phyloP scores from a whole-genome alignment of 2,113 vertebrate species.

The Rhagologus leucostigma region DNA sequence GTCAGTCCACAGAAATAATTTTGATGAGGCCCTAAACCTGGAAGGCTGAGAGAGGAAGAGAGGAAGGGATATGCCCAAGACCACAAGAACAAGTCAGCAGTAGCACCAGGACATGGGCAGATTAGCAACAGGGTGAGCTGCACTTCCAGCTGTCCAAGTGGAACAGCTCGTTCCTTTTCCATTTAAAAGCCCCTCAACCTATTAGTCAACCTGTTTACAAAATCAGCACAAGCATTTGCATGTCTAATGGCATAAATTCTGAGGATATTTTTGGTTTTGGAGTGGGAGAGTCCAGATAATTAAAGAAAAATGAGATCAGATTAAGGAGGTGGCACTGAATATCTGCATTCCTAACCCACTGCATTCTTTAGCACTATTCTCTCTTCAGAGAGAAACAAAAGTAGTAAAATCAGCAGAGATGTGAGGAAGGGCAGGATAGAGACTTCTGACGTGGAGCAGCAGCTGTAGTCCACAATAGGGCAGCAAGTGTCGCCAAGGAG shows the following conservation, averaged over 20 bases:
- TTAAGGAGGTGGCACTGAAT: not conserved
- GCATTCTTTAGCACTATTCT: not conserved
- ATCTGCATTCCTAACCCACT: not conserved
- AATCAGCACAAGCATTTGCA: not conserved
- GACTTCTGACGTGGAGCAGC: not conserved
- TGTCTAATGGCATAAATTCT: not conserved
- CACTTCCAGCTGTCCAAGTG: not conserved
- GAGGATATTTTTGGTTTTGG: not conserved
- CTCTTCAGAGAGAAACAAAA: not conserved
- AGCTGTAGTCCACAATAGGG: not conserved
- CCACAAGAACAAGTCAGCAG: not conserved
- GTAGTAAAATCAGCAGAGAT: not conserved
- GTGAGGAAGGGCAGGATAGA: not conserved
- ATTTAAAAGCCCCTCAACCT: not conserved
- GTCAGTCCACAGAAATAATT: not conserved
- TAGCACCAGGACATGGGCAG: not conserved
- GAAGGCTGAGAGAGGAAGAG: not conserved
- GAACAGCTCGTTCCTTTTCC: not conserved
- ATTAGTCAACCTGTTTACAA: not conserved
- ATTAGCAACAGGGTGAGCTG: not conserved
- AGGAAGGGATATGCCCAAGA: not conserved
- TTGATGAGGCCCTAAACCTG: not conserved
- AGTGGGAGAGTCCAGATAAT: not conserved
- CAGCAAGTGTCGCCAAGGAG: accelerated
- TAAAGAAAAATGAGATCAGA: not conserved